Base-by-base conservation (phyloP, 2,113 vertebrate species). In the Isichthys henryi region DNA sequence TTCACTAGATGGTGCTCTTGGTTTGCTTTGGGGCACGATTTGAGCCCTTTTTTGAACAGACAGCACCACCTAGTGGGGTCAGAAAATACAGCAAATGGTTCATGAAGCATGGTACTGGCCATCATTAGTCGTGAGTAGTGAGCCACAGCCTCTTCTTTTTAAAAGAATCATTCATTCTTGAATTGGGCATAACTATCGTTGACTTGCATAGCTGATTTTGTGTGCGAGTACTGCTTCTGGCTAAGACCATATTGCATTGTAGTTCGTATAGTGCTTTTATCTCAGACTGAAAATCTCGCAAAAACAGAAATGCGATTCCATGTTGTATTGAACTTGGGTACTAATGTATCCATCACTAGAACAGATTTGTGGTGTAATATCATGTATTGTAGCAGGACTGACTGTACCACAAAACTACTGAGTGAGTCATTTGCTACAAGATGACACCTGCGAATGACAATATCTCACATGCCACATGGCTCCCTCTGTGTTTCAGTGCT, bases 401-500 rank as follows among this genome's bases (percentile, higher is more conserved):
- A 62, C 23, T 8, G 21, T n/a, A n/a, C 56, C 80, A 48, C 39
- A 83, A 9, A 7, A 5, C 43, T 83, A 43, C 3, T 83, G 80
- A 83, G 43, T 48, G 7, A 10, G 39, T 3, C 56, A 23, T 91
- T 92, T 93, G 92, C 21, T 91, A 77, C 90, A 58, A 27, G 80
- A 39, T 58, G 62, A 80, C 49, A n/a, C 15, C 31, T 87, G 3
- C 17, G n/a, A 77, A 77, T 77, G 70, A 11, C 31, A 15, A 17
- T 39, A 39, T 39, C 31, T 35, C 31, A 77, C 70, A 39, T 39
- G 4, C 4, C 70, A 27, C 46, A 15, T 11, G 31, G 39, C 23
- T 82, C 19, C n/a, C 88, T 82, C 43, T 85, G 82, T 91, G 52
- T 5, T 92, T 87, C 91, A 98, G 98, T 97, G 88, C 95, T 99